Evolutionary conservation across 23 tunicate genomes (phyloP).

Genomic region (Botrylloides violaceus): DNA sequence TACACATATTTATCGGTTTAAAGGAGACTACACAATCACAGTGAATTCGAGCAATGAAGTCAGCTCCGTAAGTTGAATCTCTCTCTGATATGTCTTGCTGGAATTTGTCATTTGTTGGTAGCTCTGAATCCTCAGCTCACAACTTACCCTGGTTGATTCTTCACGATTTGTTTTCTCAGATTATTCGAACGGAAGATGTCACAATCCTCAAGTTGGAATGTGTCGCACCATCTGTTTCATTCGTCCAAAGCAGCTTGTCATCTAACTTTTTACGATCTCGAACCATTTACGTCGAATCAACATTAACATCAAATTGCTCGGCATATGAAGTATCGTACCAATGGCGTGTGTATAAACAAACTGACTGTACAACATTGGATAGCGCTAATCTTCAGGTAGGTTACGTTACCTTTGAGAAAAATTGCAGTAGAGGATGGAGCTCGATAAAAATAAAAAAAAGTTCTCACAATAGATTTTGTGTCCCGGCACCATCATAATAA

Average conservation of each 20-base stretch:
- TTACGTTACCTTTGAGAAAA: no score
- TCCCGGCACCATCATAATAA: no score
- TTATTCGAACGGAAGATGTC: background rate
- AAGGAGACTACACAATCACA: constrained; percentile 23
- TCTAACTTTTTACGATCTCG: constrained; percentile 59
- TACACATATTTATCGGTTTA: constrained; percentile 3
- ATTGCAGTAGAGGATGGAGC: no score
- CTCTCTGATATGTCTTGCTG: background rate
- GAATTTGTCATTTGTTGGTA: background rate
- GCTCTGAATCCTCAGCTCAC: background rate
- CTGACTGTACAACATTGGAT: background rate
- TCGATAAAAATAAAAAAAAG: no score
- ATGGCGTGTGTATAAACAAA: constrained; percentile 10
- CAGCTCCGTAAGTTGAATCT: background rate
- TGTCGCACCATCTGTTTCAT: constrained; percentile 31
- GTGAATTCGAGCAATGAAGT: constrained; percentile 29
- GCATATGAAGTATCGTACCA: constrained; percentile 14
- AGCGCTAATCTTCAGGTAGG: constrained; percentile 4
- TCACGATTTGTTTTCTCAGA: constrained; percentile 1
- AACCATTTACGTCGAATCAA: constrained; percentile 35
- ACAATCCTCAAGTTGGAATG: constrained; percentile 45
- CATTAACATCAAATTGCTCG: constrained; percentile 4
- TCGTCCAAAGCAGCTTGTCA: constrained; percentile 33
- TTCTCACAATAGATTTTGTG: no score
- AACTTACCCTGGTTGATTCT: background rate